These are phyloP conservation scores for Oligia fasciuncula DNA, from an alignment of 2,888 invertebrate species.

Conservation along the genomic window DNA sequence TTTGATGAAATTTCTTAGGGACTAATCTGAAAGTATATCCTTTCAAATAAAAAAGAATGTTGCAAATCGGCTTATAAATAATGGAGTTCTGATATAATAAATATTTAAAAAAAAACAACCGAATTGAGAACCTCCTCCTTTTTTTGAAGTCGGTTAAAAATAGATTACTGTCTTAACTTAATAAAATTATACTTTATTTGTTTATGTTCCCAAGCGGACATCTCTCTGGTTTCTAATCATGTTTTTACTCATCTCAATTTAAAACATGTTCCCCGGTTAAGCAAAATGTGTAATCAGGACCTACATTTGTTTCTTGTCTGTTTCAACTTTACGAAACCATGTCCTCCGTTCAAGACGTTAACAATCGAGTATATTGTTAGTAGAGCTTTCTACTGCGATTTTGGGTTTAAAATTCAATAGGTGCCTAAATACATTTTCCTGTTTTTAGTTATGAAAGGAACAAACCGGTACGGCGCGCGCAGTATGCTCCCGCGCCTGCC, in stretches of 20 bases:
- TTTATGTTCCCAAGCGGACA: not conserved
- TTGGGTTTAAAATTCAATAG: not conserved
- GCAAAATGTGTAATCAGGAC: not conserved
- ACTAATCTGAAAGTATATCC: too few relatives aligned
- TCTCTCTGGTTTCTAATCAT: conserved; percentile 3
- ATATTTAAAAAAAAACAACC: too few relatives aligned
- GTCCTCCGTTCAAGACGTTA: not conserved
- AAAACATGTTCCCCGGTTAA: not conserved
- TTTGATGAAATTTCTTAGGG: too few relatives aligned
- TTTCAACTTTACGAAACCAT: not conserved
- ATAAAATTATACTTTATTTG: conserved; percentile 2
- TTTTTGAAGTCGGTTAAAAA: not conserved
- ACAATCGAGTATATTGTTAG: not conserved
- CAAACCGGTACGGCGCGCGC: conserved; percentile 62
- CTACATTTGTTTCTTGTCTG: not conserved
- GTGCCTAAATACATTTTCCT: conserved; percentile 59
- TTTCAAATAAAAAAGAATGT: too few relatives aligned
- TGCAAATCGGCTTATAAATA: too few relatives aligned
- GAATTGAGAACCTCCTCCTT: too few relatives aligned
- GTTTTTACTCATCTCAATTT: not conserved
- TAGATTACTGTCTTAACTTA: conserved; percentile 6
- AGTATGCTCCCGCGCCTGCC: conserved; percentile 63
- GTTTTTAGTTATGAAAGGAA: conserved; percentile 66
- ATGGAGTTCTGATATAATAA: too few relatives aligned
- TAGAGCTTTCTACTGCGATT: not conserved